Base-by-base conservation (phyloP, 2,797 vertebrate genomes). In the Gymnopithys bicolor region DNA sequence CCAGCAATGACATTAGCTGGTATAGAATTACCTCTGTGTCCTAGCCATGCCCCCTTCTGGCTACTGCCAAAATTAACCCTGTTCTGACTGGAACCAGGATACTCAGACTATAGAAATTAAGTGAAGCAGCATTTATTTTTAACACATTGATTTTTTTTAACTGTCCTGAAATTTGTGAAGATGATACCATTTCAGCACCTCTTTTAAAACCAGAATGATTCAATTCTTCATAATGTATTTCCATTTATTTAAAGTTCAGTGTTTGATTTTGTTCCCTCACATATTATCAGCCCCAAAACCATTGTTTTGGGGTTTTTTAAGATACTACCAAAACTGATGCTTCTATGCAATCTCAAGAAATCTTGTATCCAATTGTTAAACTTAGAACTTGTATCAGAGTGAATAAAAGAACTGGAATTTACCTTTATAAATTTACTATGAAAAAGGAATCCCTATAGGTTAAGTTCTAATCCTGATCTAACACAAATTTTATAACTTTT, bases 211-310 rank as follows among this genome's bases (percentile, higher is more conserved):
- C 56, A 69, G 73, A 92, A 76, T 74, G 53, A 84, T 87, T 96
- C 48, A 8, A 62, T 64, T 89, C 46, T 67, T 79, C 71, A 84
- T 33, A 84, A 78, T 67, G 43, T 88, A 75, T 96, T 95, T 90
- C 55, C 87, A 37, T 85, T 90, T 88, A 28, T 92, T 95, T 94
- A 75, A 96, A 86, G 84, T 95, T 94, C 93, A 88, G 58, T 91
- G 66, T 92, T 95, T 86, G 82, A 76, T 94, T 87, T 96, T 93
- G 41, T 81, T 90, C 84, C 62, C 62, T 91, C 76, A 79, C 48
- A 48, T 83, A 91, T 87, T 90, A 94, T 78, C 53, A 91, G 69
- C 68, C 75, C 89, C 68, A 81, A 89, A 76, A 19, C 32, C 13
- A 67, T 5, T 19, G 12, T 62, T 70, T 24, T 21, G 28, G 8